Conservation (phyloP, 2,888 invertebrate species). For the Lochmaea capreae region DNA sequence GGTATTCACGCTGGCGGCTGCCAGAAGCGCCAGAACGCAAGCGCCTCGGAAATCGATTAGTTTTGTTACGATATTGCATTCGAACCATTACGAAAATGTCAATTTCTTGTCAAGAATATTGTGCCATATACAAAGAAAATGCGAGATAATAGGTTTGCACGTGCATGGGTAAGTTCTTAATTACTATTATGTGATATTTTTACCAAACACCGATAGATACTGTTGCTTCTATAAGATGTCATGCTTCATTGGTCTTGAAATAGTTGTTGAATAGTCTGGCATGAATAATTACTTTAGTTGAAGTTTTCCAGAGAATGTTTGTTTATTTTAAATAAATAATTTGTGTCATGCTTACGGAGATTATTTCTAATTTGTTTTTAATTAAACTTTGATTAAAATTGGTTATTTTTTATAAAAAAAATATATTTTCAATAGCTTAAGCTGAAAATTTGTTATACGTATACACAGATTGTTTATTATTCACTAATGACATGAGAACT, state of each 20-base stretch:
- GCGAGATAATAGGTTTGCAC: slow-evolving; percentile 60
- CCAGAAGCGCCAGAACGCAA: slow-evolving; percentile 20
- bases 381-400: too few relatives aligned
- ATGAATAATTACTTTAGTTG: too few relatives aligned
- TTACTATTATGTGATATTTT: slow-evolving; percentile 41
- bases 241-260: slow-evolving; percentile 16
- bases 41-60: slow-evolving; percentile 35
- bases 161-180: slow-evolving; percentile 58
- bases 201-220: not conserved
- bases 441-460: too few relatives aligned
- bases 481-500: too few relatives aligned
- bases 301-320: too few relatives aligned
- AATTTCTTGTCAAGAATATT: slow-evolving; percentile 61
- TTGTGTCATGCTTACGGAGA: too few relatives aligned
- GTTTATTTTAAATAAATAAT: too few relatives aligned
- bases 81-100: slow-evolving; percentile 61
- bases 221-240: slow-evolving; percentile 7
- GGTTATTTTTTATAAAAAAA: too few relatives aligned
- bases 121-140: slow-evolving; percentile 61
- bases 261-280: slow-evolving; percentile 11
- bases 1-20: slow-evolving; percentile 5
- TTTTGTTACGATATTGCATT: slow-evolving; percentile 24
- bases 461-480: too few relatives aligned
- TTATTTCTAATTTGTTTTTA: too few relatives aligned
- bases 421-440: too few relatives aligned